Evolutionary conservation across 2,113 vertebrate species (phyloP), one percentile per base, ranked within the genome.

Genomic region (Malaclemys terrapin): DNA sequence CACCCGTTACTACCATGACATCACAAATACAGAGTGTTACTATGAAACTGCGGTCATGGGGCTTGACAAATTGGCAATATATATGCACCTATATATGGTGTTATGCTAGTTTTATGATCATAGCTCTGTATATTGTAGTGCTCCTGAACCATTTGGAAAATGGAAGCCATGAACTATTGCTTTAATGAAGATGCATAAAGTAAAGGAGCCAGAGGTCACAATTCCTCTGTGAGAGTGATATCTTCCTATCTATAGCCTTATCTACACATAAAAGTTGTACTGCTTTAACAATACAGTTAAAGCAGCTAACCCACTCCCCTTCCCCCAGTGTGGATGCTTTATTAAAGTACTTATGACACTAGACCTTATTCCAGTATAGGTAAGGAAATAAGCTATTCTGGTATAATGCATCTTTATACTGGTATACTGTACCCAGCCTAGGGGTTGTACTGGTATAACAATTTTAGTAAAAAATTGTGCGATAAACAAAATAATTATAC

Each of bases 131-230:
- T 57, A 6, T 4, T 84, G 7, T 16, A 25, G 5, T 80, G 19
- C n/a, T 88, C 17, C 38, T 91, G 24, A 86, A 54, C 12, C 27
- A 57, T 17, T 1, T 5, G n/a, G 81, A 38, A 80, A 85, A 79
- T 22, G 59, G 31, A 13, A 81, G 22, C n/a, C 22, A 25, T 56
- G 25, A 38, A 42, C 54, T 54, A 82, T 45, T 78, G 38, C 12
- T 78, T 27, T 47, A 45, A 78, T 45, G 75, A 78, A 47, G 45
- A 25, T 47, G 42, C 75, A 47, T 45, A 89, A 82, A 6, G 11
- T 0, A 42, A 3, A 24, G 69, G 0, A 7, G 6, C 0, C 1
- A 95, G 85, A 69, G 10, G 11, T 24, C 80, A 2, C 16, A 83
- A 82, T 87, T 91, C 14, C 42, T 31, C 24, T 35, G 54, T 0